Percentiles rank a stretch among this genome's conserved stretches.
Conservation (phyloP, 2,888 invertebrate species). For the Sarcophaga rosellei region DNA sequence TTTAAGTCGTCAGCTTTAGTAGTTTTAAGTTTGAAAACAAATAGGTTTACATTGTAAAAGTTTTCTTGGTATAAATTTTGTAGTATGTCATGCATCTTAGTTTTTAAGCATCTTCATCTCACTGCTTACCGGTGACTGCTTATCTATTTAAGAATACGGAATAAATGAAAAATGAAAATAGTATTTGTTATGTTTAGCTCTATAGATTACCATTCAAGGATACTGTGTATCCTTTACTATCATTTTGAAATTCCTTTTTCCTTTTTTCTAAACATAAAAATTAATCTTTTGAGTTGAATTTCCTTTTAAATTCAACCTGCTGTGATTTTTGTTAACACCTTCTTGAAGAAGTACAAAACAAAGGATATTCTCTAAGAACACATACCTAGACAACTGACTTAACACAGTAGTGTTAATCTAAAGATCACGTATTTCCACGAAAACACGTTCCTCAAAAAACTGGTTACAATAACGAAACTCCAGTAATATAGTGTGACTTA, state of each 20-base stretch:
- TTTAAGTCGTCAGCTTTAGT: conserved; percentile 21
- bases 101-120: no score
- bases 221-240: no score
- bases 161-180: no score
- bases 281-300: neutral
- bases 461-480: neutral
- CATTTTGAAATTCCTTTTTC: no score
- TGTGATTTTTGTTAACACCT: conserved; percentile 48
- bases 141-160: no score
- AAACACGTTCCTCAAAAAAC: neutral
- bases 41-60: no score
- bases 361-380: neutral
- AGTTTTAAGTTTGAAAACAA: neutral
- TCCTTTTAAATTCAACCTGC: conserved; percentile 14
- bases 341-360: neutral
- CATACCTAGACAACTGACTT: neutral
- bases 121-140: no score
- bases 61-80: conserved; percentile 9
- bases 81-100: neutral
- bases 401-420: conserved; percentile 11
- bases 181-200: no score
- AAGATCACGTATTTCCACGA: neutral
- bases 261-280: no score
- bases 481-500: conserved; percentile 34
- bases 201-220: no score